Percentiles rank a stretch among this genome's conserved stretches.
Conservation (phyloP, 2,113 vertebrate genomes). For the Protobothrops flavoviridis region DNA sequence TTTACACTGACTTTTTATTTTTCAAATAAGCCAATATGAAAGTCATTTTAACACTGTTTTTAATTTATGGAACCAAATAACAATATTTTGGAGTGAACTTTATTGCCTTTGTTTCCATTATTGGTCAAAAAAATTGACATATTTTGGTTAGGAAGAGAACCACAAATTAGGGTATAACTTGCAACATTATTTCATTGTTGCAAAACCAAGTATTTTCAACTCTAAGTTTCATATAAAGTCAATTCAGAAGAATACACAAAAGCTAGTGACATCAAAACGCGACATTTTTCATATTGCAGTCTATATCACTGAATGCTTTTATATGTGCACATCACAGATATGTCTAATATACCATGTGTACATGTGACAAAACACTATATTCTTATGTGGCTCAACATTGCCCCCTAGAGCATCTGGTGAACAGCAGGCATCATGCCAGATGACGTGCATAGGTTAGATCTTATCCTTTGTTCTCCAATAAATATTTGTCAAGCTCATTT, state of each 20-base stretch:
- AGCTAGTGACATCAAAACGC: not conserved
- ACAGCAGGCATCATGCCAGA: not conserved
- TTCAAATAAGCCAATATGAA: not conserved
- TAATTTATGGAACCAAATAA: not conserved
- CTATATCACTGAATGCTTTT: not conserved
- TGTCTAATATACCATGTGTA: not conserved
- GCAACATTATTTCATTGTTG: not conserved
- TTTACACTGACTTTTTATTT: not conserved
- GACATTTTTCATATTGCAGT: not conserved
- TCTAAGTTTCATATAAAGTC: not conserved
- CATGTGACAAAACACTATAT: not conserved
- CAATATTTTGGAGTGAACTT: not conserved
- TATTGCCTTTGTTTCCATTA: not conserved
- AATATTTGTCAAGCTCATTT: not conserved
- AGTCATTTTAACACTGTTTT: not conserved
- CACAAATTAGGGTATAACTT: not conserved
- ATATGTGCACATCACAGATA: not conserved
- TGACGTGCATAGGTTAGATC: not conserved
- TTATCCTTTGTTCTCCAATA: not conserved
- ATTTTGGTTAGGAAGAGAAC: not conserved
- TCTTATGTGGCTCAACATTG: not conserved
- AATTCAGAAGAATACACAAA: not conserved
- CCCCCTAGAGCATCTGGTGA: not conserved
- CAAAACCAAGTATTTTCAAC: not conserved
- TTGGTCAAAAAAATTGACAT: not conserved